phyloP scores from a whole-genome alignment of 35 echinoderm and acorn worm species.

The Ophioderma brevispina region DNA sequence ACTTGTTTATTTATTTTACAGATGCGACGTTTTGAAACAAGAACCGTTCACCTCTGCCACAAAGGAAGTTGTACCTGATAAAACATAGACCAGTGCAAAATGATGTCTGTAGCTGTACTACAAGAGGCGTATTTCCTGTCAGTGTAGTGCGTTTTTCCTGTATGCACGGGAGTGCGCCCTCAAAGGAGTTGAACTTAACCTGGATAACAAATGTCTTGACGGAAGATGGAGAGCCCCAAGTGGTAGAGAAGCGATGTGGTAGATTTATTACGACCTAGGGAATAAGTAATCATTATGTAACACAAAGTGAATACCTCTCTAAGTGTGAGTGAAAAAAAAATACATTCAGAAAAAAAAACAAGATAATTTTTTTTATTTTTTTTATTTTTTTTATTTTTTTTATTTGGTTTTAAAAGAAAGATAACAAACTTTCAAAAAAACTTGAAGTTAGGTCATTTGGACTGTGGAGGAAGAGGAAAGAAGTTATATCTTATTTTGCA shows the following conservation, averaged over 20 bases:
- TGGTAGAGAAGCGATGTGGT: not conserved
- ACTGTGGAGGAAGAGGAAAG: too few species aligned
- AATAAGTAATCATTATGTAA: too few species aligned
- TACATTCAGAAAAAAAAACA: too few species aligned
- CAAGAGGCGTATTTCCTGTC: not conserved
- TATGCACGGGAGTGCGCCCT: slow-evolving; percentile 47
- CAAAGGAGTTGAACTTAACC: not conserved
- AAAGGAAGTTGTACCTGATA: not conserved
- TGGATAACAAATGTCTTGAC: slow-evolving; percentile 5
- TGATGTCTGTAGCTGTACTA: slow-evolving; percentile 30
- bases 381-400: too few species aligned
- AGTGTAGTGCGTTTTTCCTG: slow-evolving; percentile 32
- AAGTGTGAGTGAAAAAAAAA: too few species aligned
- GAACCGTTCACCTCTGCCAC: slow-evolving; percentile 14
- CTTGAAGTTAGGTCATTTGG: too few species aligned
- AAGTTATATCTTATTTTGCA: too few species aligned
- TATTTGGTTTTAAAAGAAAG: too few species aligned
- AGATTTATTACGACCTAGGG: too few species aligned
- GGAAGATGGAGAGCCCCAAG: not conserved
- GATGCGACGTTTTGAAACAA: not conserved
- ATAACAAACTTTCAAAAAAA: too few species aligned
- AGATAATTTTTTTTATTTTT: too few species aligned
- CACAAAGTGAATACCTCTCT: too few species aligned
- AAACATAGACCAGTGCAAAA: slow-evolving; percentile 34
- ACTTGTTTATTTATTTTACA: not conserved